phyloP scores from a whole-genome alignment of 2,888 invertebrate species.

The Parochlus steinenii region DNA sequence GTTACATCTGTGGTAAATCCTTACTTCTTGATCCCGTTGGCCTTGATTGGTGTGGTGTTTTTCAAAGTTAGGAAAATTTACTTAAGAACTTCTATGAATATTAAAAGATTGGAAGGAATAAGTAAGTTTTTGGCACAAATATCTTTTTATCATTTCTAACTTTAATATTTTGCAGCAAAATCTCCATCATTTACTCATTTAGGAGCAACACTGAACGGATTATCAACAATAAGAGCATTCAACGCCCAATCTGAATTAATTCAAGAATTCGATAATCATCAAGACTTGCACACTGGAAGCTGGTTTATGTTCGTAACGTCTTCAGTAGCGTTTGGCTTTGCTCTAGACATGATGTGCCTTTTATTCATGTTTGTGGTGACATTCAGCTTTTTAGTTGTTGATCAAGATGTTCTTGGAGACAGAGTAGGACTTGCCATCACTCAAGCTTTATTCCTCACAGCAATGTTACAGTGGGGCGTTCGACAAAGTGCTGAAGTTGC shows the following conservation, averaged over 20 bases:
- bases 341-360: conserved; percentile 45
- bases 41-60: conserved; percentile 39
- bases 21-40: conserved; percentile 39
- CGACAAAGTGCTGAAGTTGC: conserved; percentile 54
- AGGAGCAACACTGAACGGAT: conserved; percentile 53
- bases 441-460: conserved; percentile 32
- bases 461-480: conserved; percentile 51
- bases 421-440: conserved; percentile 37
- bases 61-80: conserved; percentile 42
- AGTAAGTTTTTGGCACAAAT: conserved; percentile 29
- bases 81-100: conserved; percentile 47
- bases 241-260: conserved; percentile 45
- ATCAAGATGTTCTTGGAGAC: conserved; percentile 22
- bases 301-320: conserved; percentile 48
- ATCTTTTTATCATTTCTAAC: conserved; percentile 1
- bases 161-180: conserved; percentile 36
- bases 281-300: conserved; percentile 46
- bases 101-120: conserved; percentile 47
- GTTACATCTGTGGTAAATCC: conserved; percentile 45
- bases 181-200: conserved; percentile 69
- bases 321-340: conserved; percentile 46
- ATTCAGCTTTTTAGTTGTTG: conserved; percentile 34
- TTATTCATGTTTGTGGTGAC: conserved; percentile 45
- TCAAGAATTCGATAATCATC: conserved; percentile 39
- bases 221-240: conserved; percentile 58